These are phyloP conservation scores for Xerus inauris DNA, from an alignment of 2,113 vertebrate species.

Conservation along the genomic window DNA sequence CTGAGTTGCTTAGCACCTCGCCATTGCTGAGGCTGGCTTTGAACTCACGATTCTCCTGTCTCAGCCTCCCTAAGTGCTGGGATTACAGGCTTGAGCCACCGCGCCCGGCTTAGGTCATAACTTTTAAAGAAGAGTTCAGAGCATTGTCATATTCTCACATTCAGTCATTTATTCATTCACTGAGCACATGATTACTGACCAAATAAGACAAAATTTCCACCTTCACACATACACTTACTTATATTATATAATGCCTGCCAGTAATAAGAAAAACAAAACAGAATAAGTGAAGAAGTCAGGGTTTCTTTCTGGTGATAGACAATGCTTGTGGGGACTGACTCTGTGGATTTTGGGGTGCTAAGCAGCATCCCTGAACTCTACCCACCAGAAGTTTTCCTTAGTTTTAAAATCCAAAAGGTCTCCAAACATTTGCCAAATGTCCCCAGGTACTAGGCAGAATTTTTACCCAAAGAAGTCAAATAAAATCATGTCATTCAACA, in stretches of 20 bases:
- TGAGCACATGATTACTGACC: neutral
- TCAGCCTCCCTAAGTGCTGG: too few relatives aligned
- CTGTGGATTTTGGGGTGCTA: neutral
- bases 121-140: neutral
- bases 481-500: neutral
- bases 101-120: too few relatives aligned
- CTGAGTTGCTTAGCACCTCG: too few relatives aligned
- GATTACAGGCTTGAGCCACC: too few relatives aligned
- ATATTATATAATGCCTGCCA: neutral
- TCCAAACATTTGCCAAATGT: neutral
- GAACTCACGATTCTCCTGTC: too few relatives aligned
- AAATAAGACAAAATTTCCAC: neutral
- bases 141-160: neutral
- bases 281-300: neutral
- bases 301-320: neutral
- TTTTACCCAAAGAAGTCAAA: neutral
- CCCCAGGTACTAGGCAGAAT: neutral
- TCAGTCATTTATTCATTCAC: neutral
- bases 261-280: neutral
- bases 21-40: too few relatives aligned
- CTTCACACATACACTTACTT: neutral
- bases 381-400: neutral
- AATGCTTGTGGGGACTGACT: neutral
- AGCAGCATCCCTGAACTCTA: too few relatives aligned
- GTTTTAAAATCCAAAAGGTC: neutral